Percentiles rank a stretch among this genome's conserved stretches.
phyloP scores from a whole-genome alignment of 2,888 invertebrate species.

The Pseudococcus jackbeardsleyi region DNA sequence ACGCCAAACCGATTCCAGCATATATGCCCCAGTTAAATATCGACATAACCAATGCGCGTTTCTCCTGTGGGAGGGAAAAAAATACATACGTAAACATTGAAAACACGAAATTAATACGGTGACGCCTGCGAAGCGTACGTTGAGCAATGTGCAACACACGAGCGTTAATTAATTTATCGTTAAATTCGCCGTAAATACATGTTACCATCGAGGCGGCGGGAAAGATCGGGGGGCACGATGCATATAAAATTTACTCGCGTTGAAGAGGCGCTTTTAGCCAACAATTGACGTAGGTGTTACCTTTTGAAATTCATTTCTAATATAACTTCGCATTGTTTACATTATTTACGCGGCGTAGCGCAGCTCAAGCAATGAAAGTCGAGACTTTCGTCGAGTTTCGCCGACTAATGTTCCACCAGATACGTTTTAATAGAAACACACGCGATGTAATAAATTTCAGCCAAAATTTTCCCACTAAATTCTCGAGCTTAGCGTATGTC shows the following conservation, averaged over 20 bases:
- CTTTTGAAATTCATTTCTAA: slow-evolving; percentile 50
- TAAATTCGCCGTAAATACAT: slow-evolving; percentile 42
- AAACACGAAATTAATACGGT: slow-evolving; percentile 40
- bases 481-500: neutral
- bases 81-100: neutral
- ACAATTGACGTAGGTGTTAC: slow-evolving; percentile 45
- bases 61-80: slow-evolving; percentile 70
- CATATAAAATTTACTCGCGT: slow-evolving; percentile 7
- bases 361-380: slow-evolving; percentile 45
- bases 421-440: slow-evolving; percentile 42
- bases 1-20: slow-evolving; percentile 92
- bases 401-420: slow-evolving; percentile 29
- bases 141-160: neutral
- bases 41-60: slow-evolving; percentile 89
- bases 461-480: slow-evolving; percentile 11
- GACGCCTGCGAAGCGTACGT: neutral
- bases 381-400: slow-evolving; percentile 28
- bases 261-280: slow-evolving; percentile 13
- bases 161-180: slow-evolving; percentile 42
- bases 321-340: slow-evolving; percentile 48
- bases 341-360: slow-evolving; percentile 34
- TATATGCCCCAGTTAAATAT: slow-evolving; percentile 97
- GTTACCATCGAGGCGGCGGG: neutral
- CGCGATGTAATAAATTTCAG: slow-evolving; percentile 34
- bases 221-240: neutral